Evolutionary conservation across 1,140 invertebrate genomes (phyloP).

Genomic region (Arctopsyche grandis): DNA sequence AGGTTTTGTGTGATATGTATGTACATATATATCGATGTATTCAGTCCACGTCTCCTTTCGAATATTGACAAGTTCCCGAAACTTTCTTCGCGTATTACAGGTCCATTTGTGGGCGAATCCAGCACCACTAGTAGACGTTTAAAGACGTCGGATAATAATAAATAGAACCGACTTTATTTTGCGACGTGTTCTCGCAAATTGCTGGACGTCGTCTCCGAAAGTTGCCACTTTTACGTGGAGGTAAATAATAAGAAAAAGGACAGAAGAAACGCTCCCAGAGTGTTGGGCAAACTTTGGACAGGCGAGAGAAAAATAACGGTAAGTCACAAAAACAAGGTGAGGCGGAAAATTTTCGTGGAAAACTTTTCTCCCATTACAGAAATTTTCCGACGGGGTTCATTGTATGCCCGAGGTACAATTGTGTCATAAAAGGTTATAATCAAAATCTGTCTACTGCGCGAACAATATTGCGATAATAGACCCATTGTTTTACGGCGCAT

Average conservation of each 20-base stretch:
- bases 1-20: too few relatives aligned
- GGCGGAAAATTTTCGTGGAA: slow-evolving; percentile 14
- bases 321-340: slow-evolving; percentile 1
- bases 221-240: background rate
- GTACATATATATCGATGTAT: too few relatives aligned
- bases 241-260: background rate
- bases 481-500: too few relatives aligned
- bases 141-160: background rate
- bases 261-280: background rate
- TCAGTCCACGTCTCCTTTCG: too few relatives aligned
- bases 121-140: background rate
- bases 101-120: too few relatives aligned
- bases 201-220: background rate
- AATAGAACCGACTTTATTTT: background rate
- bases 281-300: slow-evolving; percentile 15
- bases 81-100: too few relatives aligned
- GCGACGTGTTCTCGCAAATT: background rate
- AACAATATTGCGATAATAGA: background rate
- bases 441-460: background rate
- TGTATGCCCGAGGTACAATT: background rate
- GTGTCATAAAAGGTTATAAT: slow-evolving; percentile 26
- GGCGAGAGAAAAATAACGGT: background rate
- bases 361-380: slow-evolving; percentile 30
- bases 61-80: too few relatives aligned
- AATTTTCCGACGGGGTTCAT: slow-evolving; percentile 19